Evolutionary conservation across 2,113 vertebrate species (phyloP), one percentile per base, ranked within the genome.

Genomic region (Sinosuthora webbiana): DNA sequence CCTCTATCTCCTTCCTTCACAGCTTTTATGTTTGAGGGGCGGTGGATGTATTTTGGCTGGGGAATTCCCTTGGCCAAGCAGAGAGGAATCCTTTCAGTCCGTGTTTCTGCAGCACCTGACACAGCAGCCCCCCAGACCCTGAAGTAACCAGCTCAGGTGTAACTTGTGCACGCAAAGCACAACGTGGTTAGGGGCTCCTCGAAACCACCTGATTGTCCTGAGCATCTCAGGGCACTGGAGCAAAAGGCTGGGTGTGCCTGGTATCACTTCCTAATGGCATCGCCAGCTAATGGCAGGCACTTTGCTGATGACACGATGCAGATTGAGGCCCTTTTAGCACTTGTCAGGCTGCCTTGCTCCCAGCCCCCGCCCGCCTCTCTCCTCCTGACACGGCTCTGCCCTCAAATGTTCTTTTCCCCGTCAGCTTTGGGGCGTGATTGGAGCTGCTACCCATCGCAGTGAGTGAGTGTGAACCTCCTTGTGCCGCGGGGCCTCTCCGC

Each of bases 271-370:
- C 55, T 74, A 79, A 90, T 47, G 69, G 63, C 63, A 39, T 33
- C 1, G 0, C 74, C 94, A 50, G 53, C 53, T 94, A 80, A 95
- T 65, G 81, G 77, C 95, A 94, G 84, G 20, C 70, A 30, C 93
- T 89, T 68, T 67, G 65, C 90, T 59, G 52, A 76, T 27, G 78
- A 91, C 93, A 76, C 87, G 7, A 3, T 3, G 18, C 94, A 90
- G 91, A 84, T 2, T 47, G 75, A 47, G 78, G 33, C 67, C 77
- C 93, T 94, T 89, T 76, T 74, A 85, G 87, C 91, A 77, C 91
- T 93, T 94, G 91, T 89, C 93, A 94, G 87, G n/a, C 87, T 87
- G 95, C 87, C 73, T 83, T 22, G 83, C 94, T 90, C 81, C 0
- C 1, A 87, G 95, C 77, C 68, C 52, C 78, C 0, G 18, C 2